Evolutionary conservation across 1,140 invertebrate genomes (phyloP), one percentile per base, ranked within the genome.

Genomic region (Formica exsecta): DNA sequence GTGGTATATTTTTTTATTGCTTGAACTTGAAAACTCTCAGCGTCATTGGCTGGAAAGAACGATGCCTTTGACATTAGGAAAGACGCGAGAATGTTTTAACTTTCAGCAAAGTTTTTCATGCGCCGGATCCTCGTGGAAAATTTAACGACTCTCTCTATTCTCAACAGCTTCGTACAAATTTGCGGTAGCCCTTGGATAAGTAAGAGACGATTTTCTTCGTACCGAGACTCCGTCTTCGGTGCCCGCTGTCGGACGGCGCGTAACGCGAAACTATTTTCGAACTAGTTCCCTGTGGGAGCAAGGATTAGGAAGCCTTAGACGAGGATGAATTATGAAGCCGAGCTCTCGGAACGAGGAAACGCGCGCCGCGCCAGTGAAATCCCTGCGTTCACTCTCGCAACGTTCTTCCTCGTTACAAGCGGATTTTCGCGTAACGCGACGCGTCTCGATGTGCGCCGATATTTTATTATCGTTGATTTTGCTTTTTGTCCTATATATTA

Each of bases 261-360:
- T 64, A 59, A 65, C 75, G 57, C 19, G 65, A 76, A 80, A 90
- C 81, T 90, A 87, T 87, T 90, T 90, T 87, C 86, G 75, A 90
- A 73, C 80, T 85, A 59, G 80, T 66, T 70, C 59, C 81, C 61
- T 54, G 68, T 48, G 70, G 66, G 59, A 83, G 36, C 71, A 36
- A 29, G 86, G 73, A 90, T 91, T 90, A 90, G 86, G 89, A 88
- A 91, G 89, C 83, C 86, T 86, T 86, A 88, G 88, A 44, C 71
- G 66, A 68, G 88, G 87, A 90, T 90, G 81, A 90, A 90, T 90
- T 90, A 90, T 74, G 81, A 90, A 88, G 64, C 76, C 86, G 57
- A 19, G 38, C 38, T 51, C 48, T 57, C 62, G 59, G 85, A 89
- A 89, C 80, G 85, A 85, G 75, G 89, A 84, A 86, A 88, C 66